Base-by-base conservation (phyloP, 2,797 vertebrate species). In the Cuniculus paca region DNA sequence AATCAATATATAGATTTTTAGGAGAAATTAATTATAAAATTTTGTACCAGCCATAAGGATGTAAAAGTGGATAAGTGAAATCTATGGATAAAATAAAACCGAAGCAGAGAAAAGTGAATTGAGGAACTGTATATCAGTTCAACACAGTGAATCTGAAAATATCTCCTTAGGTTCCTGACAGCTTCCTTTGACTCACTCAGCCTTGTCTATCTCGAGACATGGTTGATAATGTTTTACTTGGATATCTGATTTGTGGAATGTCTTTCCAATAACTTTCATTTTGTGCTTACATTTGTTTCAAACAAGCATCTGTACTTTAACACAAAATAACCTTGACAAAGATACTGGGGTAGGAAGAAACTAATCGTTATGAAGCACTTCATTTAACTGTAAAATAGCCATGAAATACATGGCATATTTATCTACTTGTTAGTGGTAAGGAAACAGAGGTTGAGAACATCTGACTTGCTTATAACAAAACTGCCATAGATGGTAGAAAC, bases 281-380 rank as follows among this genome's bases (percentile, higher is more conserved):
- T 84, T 81, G n/a, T 92, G 36, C 22, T 34, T 91, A 94, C 84
- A 45, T 34, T 82, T 92, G n/a, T 45, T 91, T 82, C 56, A 94
- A 72, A 56, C 78, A 17, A 90, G 13, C 61, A 61, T 90, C 48
- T 54, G 4, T 61, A 8, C 22, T 90, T 86, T 88, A 60, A 75
- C n/a, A 83, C 17, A 89, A 88, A 95, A 81, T 91, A 87, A 72
- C 19, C 28, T 65, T 81, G 31, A 54, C 42, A 72, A 87, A 82
- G 17, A 48, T 78, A 78, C 28, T 28, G 13, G 56, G 1, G 3
- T 63, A 63, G n/a, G 39, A 85, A 96, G 50, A 88, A 91, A 87
- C 12, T 26, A 19, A 56, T 91, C 52, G 0, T 60, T 52, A 19
- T 88, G 58, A 63, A 85, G 12, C 26, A 50, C 61, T 81, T 90